phyloP scores from a whole-genome alignment of 1,140 invertebrate species.

The Apis cerana region DNA sequence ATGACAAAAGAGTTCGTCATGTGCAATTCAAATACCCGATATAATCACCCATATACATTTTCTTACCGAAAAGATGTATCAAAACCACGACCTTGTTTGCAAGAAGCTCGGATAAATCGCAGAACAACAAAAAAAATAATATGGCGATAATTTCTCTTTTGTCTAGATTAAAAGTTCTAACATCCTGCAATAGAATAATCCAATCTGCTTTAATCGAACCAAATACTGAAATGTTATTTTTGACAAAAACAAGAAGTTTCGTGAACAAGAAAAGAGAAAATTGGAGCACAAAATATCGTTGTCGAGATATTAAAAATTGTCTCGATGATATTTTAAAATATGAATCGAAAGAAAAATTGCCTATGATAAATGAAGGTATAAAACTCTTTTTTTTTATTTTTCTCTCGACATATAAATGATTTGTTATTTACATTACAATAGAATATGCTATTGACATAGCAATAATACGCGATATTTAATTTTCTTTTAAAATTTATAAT shows the following conservation, averaged over 20 bases:
- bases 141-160: neutral
- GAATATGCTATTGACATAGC: neutral
- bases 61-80: constrained; percentile 5
- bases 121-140: neutral
- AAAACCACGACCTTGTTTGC: neutral
- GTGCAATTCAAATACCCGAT: neutral
- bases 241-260: neutral
- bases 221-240: neutral
- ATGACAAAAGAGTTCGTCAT: constrained; percentile 2
- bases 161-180: neutral
- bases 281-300: neutral
- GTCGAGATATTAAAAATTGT: neutral
- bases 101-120: neutral
- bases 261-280: neutral
- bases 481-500: neutral
- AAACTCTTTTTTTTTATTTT: neutral
- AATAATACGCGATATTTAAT: constrained; percentile 2
- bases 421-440: neutral
- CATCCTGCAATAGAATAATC: neutral
- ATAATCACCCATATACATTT: too few relatives aligned
- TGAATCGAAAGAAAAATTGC: neutral
- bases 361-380: constrained; percentile 3
- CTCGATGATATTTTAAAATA: neutral
- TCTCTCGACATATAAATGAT: neutral
- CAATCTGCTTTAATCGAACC: neutral